Percentiles rank a stretch among this genome's conserved stretches.
Evolutionary conservation across 2,113 vertebrate genomes (phyloP).

Genomic region (Cnemophilus loriae): DNA sequence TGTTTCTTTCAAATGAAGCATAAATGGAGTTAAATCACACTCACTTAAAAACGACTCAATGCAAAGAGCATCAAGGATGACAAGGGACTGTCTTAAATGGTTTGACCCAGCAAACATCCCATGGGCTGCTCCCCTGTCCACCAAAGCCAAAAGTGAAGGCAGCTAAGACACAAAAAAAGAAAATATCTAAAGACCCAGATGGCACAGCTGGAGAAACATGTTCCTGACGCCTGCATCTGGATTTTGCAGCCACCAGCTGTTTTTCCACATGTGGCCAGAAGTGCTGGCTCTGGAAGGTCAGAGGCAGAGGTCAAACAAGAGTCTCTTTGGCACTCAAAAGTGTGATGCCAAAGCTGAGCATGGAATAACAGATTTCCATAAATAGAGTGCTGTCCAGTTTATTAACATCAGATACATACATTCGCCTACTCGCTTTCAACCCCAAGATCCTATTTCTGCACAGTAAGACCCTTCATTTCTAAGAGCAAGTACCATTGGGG

Average conservation of each 20-base stretch:
- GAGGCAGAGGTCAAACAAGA: slow-evolving; percentile 63
- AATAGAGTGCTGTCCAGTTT: neutral
- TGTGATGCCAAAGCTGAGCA: neutral
- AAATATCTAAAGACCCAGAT: slow-evolving; percentile 58
- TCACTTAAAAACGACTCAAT: neutral
- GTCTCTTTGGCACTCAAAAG: slow-evolving; percentile 30
- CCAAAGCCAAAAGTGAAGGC: slow-evolving; percentile 41
- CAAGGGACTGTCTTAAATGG: neutral
- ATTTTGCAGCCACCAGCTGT: slow-evolving; percentile 64
- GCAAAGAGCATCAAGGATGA: slow-evolving; percentile 11
- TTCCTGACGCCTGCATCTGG: slow-evolving; percentile 68
- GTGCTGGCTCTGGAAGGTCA: slow-evolving; percentile 56
- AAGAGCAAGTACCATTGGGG: neutral
- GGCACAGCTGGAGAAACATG: slow-evolving; percentile 58
- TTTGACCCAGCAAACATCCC: slow-evolving; percentile 3
- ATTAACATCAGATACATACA: neutral
- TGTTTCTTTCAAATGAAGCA: neutral
- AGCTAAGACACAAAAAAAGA: slow-evolving; percentile 41
- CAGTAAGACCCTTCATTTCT: neutral
- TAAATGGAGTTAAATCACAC: neutral
- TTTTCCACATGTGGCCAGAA: slow-evolving; percentile 51
- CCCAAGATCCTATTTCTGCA: neutral
- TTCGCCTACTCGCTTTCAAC: neutral
- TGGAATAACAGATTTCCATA: neutral
- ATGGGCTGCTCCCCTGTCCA: neutral